Base-by-base conservation (phyloP, 2,888 invertebrate genomes). In the Coleophora flavipennella region DNA sequence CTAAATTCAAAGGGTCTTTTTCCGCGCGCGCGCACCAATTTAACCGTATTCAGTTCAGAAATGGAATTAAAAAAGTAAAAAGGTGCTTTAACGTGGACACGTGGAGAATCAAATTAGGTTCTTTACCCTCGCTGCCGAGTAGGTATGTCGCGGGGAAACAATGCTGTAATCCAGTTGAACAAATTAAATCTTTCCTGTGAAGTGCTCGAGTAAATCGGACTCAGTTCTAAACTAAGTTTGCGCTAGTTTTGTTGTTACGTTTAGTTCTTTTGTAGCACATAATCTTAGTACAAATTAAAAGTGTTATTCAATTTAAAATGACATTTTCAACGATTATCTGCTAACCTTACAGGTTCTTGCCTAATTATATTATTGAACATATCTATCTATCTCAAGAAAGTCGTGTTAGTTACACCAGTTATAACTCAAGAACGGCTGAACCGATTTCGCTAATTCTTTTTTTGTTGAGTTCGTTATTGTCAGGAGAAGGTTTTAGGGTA, bases 71-170 rank as follows among this genome's bases (percentile, higher is more conserved):
- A n/a, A 62, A 60, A 58, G 50, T 53, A 51, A 48, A 50, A 49
- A 46, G 55, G 45, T 41, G 48, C 47, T 44, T 50, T 49, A 51
- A 52, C 49, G 36, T 33, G 33, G 32, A 46, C 47, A 42, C 46
- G 49, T 43, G 47, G 48, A 44, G 51, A 59, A 59, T 64, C 51
- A 59, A 67, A 71, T 70, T 63, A 62, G 55, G 60, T 63, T 64
- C 66, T 70, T 68, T 61, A 49, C 50, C 44, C 44, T 46, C 42
- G 49, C 49, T 48, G 46, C 48, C 51, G 47, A 50, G 50, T 53
- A 59, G 62, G 62, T 62, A 57, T 60, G 65, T 62, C 55, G 55
- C 46, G 39, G 49, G 57, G 50, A 61, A 20, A 72, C 68, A 74
- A 70, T 63, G 59, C 50, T 45, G 57, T 65, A 63, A 68, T 68